Evolutionary conservation across 2,888 invertebrate species (phyloP).

Genomic region (Lithosia quadra): DNA sequence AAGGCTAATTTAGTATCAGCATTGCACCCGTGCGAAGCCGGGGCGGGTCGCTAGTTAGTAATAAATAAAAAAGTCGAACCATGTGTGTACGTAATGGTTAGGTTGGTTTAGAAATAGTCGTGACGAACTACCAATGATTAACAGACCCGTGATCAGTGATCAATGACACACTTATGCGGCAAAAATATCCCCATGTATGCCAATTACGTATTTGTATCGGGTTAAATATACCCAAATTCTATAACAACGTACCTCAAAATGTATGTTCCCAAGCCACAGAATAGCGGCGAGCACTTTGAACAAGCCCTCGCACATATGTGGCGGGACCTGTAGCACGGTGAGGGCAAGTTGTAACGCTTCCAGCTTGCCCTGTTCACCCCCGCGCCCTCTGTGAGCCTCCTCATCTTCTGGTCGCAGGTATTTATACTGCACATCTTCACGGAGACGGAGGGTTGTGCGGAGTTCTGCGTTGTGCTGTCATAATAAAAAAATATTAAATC

Average conservation of each 20-base stretch:
- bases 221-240: too few species aligned
- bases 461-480: constrained; percentile 90
- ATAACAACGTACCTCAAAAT: constrained; percentile 87
- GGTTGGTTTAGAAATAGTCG: too few species aligned
- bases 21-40: too few species aligned
- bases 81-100: too few species aligned
- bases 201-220: too few species aligned
- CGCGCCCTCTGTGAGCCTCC: constrained; percentile 72
- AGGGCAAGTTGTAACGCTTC: constrained; percentile 95
- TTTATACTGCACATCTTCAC: constrained; percentile 91
- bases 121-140: too few species aligned
- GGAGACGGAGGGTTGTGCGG: constrained; percentile 90
- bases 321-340: constrained; percentile 95
- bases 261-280: constrained; percentile 95
- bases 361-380: constrained; percentile 86
- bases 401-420: constrained; percentile 94
- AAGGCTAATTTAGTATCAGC: too few species aligned
- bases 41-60: too few species aligned
- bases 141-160: too few species aligned
- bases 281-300: constrained; percentile 96
- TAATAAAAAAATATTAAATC: background rate
- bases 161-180: too few species aligned
- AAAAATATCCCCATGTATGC: too few species aligned
- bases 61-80: too few species aligned
- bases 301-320: constrained; percentile 95